phyloP scores from a whole-genome alignment of 2,797 vertebrate genomes.

The Triplophysa yarkandensis region DNA sequence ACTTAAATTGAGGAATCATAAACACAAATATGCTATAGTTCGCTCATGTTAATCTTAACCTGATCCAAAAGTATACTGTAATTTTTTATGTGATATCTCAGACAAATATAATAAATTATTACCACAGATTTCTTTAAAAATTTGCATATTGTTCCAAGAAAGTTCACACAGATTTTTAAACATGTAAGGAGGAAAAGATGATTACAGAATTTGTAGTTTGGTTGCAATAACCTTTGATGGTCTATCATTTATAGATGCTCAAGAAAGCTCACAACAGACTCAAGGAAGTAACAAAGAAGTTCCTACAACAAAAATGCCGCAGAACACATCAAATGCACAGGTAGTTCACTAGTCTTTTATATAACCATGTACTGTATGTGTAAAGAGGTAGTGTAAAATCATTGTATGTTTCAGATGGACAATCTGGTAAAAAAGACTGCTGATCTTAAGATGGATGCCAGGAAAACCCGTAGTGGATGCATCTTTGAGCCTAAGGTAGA shows the following conservation, averaged over 20 bases:
- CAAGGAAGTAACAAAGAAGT: constrained; percentile 45
- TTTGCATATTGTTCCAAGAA: not conserved
- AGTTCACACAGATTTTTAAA: not conserved
- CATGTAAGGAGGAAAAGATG: no score
- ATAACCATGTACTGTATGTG: not conserved
- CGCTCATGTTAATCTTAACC: not conserved
- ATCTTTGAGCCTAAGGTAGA: constrained; percentile 67
- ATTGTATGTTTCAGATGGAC: constrained; percentile 62
- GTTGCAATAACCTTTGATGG: not conserved
- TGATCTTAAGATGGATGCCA: constrained; percentile 70
- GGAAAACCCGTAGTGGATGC: constrained; percentile 85
- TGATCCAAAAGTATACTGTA: no score
- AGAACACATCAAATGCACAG: constrained; percentile 46
- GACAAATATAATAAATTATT: not conserved
- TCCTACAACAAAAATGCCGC: constrained; percentile 25
- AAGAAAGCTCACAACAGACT: constrained; percentile 46
- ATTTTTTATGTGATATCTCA: not conserved
- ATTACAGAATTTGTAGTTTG: not conserved
- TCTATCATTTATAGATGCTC: constrained; percentile 57
- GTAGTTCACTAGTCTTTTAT: constrained; percentile 47
- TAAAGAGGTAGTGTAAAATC: constrained; percentile 33
- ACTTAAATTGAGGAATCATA: no score
- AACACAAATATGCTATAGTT: not conserved
- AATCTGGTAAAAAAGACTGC: constrained; percentile 73
- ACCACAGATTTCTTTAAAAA: not conserved